phyloP scores from a whole-genome alignment of 2,113 vertebrate species.

The Ptilonorhynchus violaceus region DNA sequence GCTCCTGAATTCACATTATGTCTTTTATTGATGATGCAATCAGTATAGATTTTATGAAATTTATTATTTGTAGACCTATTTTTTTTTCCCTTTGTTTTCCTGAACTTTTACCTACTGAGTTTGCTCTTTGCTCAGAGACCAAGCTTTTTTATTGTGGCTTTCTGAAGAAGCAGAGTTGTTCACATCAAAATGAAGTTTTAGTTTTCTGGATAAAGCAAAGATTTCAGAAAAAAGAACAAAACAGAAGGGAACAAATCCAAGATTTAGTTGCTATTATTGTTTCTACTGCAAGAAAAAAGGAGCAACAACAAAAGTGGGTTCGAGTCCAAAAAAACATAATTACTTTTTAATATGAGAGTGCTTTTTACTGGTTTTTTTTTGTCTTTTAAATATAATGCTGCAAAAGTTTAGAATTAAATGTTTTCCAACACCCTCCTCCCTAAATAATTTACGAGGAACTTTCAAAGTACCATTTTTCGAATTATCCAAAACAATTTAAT shows the following conservation, averaged over 20 bases:
- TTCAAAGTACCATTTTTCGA: background rate
- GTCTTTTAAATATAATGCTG: background rate
- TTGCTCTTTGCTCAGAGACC: background rate
- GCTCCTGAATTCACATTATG: background rate
- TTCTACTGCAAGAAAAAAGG: background rate
- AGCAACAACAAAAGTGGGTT: background rate
- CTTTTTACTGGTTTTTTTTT: background rate
- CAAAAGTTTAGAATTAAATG: background rate
- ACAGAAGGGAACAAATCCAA: background rate
- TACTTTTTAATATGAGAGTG: background rate
- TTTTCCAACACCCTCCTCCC: background rate
- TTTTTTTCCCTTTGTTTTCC: background rate
- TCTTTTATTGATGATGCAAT: background rate
- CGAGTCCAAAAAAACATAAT: background rate
- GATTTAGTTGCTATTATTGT: background rate
- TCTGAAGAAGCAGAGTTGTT: background rate
- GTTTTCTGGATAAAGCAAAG: background rate
- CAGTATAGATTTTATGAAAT: background rate
- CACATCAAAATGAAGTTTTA: background rate
- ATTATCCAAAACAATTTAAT: slow-evolving; percentile 52
- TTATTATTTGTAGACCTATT: background rate
- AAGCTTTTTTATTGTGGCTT: background rate
- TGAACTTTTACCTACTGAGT: background rate
- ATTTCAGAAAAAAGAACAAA: background rate
- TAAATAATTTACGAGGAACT: slow-evolving; percentile 1